Percentiles rank a stretch among this genome's conserved stretches.
Conservation (phyloP, 1,140 invertebrate species). For the Ruditapes philippinarum region DNA sequence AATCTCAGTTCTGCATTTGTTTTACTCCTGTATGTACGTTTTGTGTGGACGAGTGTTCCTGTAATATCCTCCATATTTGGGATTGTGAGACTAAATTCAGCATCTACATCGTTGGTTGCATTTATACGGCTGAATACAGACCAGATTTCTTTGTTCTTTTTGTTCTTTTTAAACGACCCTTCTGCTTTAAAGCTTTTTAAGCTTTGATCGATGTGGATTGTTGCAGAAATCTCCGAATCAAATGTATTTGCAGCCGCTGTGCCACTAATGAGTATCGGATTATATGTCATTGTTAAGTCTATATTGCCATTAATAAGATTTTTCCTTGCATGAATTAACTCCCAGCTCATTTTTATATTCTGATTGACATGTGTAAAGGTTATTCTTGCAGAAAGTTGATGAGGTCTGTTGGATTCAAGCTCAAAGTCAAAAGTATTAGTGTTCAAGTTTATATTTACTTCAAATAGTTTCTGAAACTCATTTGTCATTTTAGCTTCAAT, state of each 20-base stretch:
- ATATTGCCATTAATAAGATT: neutral
- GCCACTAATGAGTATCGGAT: neutral
- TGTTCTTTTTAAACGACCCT: neutral
- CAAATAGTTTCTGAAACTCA: neutral
- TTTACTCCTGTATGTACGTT: neutral
- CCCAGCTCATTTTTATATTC: neutral
- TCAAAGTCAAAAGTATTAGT: neutral
- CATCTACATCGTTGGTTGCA: neutral
- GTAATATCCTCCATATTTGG: slow-evolving; percentile 21
- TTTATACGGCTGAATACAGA: neutral
- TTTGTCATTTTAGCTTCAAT: neutral
- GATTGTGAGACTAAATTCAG: neutral
- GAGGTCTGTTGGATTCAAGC: neutral
- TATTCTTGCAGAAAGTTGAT: neutral
- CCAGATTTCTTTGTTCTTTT: neutral
- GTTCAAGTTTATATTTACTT: neutral
- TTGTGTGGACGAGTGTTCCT: neutral
- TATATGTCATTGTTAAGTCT: neutral
- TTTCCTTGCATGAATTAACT: neutral
- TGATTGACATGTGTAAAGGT: neutral
- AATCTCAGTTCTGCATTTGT: neutral
- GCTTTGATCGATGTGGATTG: neutral
- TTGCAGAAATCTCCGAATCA: neutral
- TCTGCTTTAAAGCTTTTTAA: neutral
- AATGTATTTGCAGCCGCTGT: neutral